Percentiles rank a stretch among this genome's conserved stretches.
Evolutionary conservation across 2,888 invertebrate species (phyloP).

Genomic region (Anaspis maculata): DNA sequence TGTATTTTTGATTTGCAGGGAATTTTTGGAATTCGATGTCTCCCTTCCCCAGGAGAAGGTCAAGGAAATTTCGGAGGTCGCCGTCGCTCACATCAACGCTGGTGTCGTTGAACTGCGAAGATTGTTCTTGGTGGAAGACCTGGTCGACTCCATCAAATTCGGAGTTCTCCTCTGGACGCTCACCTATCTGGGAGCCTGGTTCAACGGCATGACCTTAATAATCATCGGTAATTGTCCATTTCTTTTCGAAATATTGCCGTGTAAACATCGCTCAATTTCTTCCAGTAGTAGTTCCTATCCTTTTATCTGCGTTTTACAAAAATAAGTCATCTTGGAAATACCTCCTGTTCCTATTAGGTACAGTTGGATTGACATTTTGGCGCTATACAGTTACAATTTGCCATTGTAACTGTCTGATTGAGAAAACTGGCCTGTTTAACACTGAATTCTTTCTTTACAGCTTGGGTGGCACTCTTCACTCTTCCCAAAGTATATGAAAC

Average conservation of each 20-base stretch:
- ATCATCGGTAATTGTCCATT: conserved; percentile 65
- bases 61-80: conserved; percentile 76
- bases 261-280: conserved; percentile 1
- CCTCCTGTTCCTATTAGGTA: too few species aligned
- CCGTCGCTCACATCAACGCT: conserved; percentile 82
- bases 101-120: conserved; percentile 76
- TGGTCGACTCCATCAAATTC: conserved; percentile 94
- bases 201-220: conserved; percentile 97
- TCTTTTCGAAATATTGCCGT: background rate
- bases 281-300: too few species aligned
- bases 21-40: conserved; percentile 80
- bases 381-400: too few species aligned
- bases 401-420: too few species aligned
- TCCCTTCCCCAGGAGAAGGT: conserved; percentile 86
- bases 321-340: too few species aligned
- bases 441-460: conserved; percentile 45
- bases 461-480: conserved; percentile 86
- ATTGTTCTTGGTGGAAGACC: conserved; percentile 92
- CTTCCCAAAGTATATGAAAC: conserved; percentile 94
- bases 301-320: too few species aligned
- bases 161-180: conserved; percentile 91
- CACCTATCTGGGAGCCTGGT: conserved; percentile 97
- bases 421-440: too few species aligned
- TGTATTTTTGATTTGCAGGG: too few species aligned
- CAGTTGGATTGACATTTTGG: too few species aligned